Evolutionary conservation across 2,113 vertebrate genomes (phyloP), one percentile per base, ranked within the genome.

Genomic region (Tinamus guttatus): DNA sequence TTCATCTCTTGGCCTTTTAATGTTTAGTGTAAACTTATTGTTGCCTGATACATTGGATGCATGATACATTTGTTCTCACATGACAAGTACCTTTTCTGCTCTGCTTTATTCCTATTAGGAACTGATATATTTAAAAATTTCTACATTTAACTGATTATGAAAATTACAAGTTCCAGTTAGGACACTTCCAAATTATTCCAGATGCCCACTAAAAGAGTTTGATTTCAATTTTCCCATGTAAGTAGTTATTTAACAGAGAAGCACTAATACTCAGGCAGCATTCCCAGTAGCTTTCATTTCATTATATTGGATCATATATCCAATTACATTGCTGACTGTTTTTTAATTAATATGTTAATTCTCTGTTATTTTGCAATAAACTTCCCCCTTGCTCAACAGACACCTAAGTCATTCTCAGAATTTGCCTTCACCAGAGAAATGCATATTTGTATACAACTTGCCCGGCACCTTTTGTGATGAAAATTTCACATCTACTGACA

Each of bases 301-400:
- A 47, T 89, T 51, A 92, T 93, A 93, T 62, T 83, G 85, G 83
- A 95, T 92, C 85, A 64, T 86, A 84, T 25, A 89, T 73, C 16
- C 70, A 81, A 96, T 80, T 91, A 95, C 28, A 94, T 52, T 70
- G 78, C 27, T 89, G 79, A 91, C 83, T 76, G 36, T 17, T 93
- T 94, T 96, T 93, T 93, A 95, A 97, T 97, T 94, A 97, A 87
- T 80, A 80, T 63, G 75, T 34, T 94, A 91, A 94, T 94, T 74
- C 65, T 22, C 16, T 82, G 78, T 85, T 63, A 83, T 93, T 94
- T 88, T 93, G 81, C 69, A 95, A 94, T 64, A 58, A 75, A 51
- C 63, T 71, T 88, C 83, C 68, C 74, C 58, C 73, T 93, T 88
- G 90, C 93, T 90, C 83, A 90, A 89, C 34, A 86, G 69, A 94